Percentiles rank a stretch among this genome's conserved stretches.
Conservation (phyloP, 2,113 vertebrate species). For the Chionodraco myersi region DNA sequence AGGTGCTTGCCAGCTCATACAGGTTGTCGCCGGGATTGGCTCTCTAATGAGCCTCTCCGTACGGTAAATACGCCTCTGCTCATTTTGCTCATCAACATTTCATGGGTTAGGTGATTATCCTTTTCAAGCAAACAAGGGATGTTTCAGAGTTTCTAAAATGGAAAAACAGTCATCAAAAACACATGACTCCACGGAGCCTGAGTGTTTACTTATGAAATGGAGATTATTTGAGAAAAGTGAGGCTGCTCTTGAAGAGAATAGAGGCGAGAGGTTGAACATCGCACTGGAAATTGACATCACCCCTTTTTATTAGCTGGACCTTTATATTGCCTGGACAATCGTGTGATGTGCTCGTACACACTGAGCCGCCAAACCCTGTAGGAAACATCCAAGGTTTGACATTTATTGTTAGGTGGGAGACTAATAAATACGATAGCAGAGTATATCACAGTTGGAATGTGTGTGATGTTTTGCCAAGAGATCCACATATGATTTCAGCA, state of each 20-base stretch:
- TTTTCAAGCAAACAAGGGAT: conserved; percentile 80
- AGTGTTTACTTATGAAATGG: conserved; percentile 68
- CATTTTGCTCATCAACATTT: conserved; percentile 85
- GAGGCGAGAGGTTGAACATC: conserved; percentile 23
- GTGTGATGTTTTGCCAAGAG: conserved; percentile 70
- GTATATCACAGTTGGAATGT: conserved; percentile 54
- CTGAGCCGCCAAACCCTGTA: conserved; percentile 49
- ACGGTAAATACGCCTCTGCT: conserved; percentile 82
- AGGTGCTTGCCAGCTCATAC: conserved; percentile 87
- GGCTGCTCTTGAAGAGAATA: background rate
- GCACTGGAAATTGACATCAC: conserved; percentile 35
- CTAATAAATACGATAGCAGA: conserved; percentile 64
- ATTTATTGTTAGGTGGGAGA: conserved; percentile 67
- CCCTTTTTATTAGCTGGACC: conserved; percentile 39
- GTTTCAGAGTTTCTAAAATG: conserved; percentile 80
- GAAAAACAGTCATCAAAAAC: conserved; percentile 71
- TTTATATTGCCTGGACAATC: conserved; percentile 30
- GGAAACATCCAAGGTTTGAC: conserved; percentile 58
- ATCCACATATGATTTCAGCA: conserved; percentile 62
- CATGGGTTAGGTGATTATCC: conserved; percentile 77
- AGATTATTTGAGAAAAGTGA: conserved; percentile 14
- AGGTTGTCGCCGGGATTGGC: conserved; percentile 86
- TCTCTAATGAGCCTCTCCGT: conserved; percentile 84
- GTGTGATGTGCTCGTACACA: conserved; percentile 42
- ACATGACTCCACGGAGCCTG: conserved; percentile 21